Percentiles rank a stretch among this genome's conserved stretches.
Evolutionary conservation across 2,797 vertebrate genomes (phyloP).

Genomic region (Simalia tracyae): DNA sequence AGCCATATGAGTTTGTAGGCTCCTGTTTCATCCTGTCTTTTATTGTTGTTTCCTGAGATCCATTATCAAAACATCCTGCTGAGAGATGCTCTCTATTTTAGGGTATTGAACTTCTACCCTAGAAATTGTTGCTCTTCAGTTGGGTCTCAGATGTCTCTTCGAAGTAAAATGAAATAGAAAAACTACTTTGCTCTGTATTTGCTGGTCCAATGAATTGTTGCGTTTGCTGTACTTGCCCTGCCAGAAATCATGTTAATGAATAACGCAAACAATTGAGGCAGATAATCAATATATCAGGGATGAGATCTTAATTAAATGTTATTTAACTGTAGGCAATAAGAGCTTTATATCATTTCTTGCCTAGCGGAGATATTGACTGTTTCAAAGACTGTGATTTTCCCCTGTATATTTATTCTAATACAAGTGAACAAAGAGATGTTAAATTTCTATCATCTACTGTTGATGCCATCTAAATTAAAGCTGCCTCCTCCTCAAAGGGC

Average conservation of each 20-base stretch:
- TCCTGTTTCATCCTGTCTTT: too few relatives aligned
- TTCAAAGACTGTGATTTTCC: constrained; percentile 17
- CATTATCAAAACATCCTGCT: too few relatives aligned
- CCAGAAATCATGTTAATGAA: constrained; percentile 42
- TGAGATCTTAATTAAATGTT: constrained; percentile 37
- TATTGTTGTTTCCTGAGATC: too few relatives aligned
- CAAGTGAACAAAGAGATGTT: not conserved
- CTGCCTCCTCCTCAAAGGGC: too few relatives aligned
- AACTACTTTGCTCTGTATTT: not conserved
- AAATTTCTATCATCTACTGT: not conserved
- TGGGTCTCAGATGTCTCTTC: not conserved
- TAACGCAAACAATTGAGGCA: constrained; percentile 10
- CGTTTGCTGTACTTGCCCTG: not conserved
- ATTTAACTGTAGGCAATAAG: constrained; percentile 26
- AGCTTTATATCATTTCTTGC: constrained; percentile 15
- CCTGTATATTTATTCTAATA: not conserved
- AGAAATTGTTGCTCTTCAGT: not conserved
- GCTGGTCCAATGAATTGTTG: constrained; percentile 43
- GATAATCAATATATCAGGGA: constrained; percentile 28
- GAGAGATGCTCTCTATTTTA: too few relatives aligned
- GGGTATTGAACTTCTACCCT: too few relatives aligned
- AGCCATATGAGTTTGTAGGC: too few relatives aligned
- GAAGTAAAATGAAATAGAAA: not conserved
- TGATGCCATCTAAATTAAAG: too few relatives aligned
- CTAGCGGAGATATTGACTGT: constrained; percentile 9